Conservation (phyloP, 1,140 invertebrate genomes). For the Neotoxoptera formosana region DNA sequence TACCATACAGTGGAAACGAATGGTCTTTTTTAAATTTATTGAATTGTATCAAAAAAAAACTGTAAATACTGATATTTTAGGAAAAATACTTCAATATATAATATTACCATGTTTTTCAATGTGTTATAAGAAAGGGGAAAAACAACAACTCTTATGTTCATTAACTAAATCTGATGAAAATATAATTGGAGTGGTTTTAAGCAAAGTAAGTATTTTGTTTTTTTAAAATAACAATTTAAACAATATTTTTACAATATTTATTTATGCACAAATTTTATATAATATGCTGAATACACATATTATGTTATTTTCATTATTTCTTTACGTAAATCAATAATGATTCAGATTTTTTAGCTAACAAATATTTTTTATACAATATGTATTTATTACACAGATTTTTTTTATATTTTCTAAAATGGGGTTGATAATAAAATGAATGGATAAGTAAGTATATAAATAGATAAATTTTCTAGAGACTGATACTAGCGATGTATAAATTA, state of each 20-base stretch:
- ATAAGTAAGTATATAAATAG: too few species aligned
- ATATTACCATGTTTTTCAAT: slow-evolving; percentile 50
- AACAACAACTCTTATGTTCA: slow-evolving; percentile 19
- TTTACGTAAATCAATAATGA: neutral
- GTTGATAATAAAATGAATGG: too few species aligned
- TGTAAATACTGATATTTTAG: slow-evolving; percentile 29
- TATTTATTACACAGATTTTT: neutral
- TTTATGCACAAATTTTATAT: neutral
- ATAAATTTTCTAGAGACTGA: too few species aligned
- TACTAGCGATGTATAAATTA: too few species aligned
- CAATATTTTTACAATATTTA: neutral
- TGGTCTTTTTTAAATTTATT: slow-evolving; percentile 43
- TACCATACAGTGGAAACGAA: neutral
- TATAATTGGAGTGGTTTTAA: slow-evolving; percentile 32
- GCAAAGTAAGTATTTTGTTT: slow-evolving; percentile 13
- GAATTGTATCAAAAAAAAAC: slow-evolving; percentile 23
- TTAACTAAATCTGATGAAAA: slow-evolving; percentile 2
- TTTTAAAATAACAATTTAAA: neutral
- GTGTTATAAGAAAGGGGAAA: slow-evolving; percentile 32
- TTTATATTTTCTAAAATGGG: too few species aligned
- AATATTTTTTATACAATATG: neutral
- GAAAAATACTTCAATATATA: slow-evolving; percentile 42
- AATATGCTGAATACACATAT: neutral
- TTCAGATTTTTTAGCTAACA: neutral
- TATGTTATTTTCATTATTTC: neutral